Conservation (phyloP, 1,140 invertebrate species). For the Parapsyche elsis region DNA sequence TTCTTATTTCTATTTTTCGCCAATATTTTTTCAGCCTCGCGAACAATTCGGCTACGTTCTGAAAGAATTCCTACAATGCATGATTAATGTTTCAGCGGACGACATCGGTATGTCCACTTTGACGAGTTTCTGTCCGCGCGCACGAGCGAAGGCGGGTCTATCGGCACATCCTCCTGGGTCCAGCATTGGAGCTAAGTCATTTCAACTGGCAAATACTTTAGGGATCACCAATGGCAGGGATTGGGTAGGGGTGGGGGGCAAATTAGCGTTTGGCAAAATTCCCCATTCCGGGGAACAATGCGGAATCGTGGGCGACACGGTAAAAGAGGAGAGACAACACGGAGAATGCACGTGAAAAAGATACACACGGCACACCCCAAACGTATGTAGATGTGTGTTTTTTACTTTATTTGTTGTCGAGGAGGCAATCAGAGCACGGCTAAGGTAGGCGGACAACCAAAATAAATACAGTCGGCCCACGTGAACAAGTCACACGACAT, state of each 20-base stretch:
- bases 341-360: constrained; percentile 40
- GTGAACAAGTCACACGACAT: no score
- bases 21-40: no score
- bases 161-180: no score
- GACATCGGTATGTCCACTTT: constrained; percentile 10
- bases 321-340: not conserved
- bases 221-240: no score
- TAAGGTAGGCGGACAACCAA: no score
- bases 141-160: constrained; percentile 8
- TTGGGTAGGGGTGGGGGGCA: not conserved
- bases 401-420: not conserved
- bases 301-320: constrained; percentile 38
- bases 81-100: constrained; percentile 26
- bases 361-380: no score
- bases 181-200: no score
- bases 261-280: constrained; percentile 33
- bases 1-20: no score
- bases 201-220: not conserved
- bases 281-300: constrained; percentile 34
- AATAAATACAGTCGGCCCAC: no score
- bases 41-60: no score
- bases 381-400: not conserved
- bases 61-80: constrained; percentile 8
- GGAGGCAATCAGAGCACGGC: no score
- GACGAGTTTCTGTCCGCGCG: constrained; percentile 17